A percentile compares a stretch with the other conserved stretches of the same genome.
Evolutionary conservation across 2,113 vertebrate genomes (phyloP).

Genomic region (Oncorhynchus nerka): DNA sequence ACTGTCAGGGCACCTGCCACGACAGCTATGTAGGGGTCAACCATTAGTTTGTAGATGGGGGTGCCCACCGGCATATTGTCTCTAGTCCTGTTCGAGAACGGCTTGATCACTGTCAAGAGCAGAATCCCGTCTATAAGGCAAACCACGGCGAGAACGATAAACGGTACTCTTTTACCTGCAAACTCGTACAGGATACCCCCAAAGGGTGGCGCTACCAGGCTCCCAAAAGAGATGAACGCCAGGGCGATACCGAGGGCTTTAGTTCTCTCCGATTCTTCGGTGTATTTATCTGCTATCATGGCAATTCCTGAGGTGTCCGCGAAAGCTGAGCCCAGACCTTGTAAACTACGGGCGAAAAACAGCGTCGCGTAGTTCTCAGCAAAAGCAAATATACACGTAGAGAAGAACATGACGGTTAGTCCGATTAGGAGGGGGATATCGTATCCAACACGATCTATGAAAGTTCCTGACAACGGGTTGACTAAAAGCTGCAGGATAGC

Average conservation of each 20-base stretch:
- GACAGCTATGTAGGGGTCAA: slow-evolving; percentile 93
- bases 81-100: slow-evolving; percentile 81
- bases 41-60: slow-evolving; percentile 92
- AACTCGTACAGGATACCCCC: slow-evolving; percentile 90
- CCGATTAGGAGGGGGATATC: slow-evolving; percentile 91
- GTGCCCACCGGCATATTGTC: slow-evolving; percentile 92
- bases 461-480: slow-evolving; percentile 91
- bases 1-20: slow-evolving; percentile 93
- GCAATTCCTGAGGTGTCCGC: slow-evolving; percentile 94
- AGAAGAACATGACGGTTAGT: slow-evolving; percentile 87
- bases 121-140: slow-evolving; percentile 86
- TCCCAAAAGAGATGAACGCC: slow-evolving; percentile 98
- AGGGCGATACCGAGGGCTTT: slow-evolving; percentile 89
- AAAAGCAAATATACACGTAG: slow-evolving; percentile 89
- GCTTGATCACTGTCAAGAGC: slow-evolving; percentile 84
- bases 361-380: slow-evolving; percentile 89
- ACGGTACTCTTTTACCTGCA: slow-evolving; percentile 85
- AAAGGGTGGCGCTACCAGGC: slow-evolving; percentile 93
- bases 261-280: slow-evolving; percentile 88
- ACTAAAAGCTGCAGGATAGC: slow-evolving; percentile 93
- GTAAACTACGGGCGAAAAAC: slow-evolving; percentile 89
- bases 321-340: slow-evolving; percentile 94
- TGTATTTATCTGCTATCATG: slow-evolving; percentile 93
- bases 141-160: slow-evolving; percentile 87
- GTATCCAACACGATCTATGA: slow-evolving; percentile 95